Conservation (phyloP, 2,888 invertebrate genomes). For the Amphipoea oculea region DNA sequence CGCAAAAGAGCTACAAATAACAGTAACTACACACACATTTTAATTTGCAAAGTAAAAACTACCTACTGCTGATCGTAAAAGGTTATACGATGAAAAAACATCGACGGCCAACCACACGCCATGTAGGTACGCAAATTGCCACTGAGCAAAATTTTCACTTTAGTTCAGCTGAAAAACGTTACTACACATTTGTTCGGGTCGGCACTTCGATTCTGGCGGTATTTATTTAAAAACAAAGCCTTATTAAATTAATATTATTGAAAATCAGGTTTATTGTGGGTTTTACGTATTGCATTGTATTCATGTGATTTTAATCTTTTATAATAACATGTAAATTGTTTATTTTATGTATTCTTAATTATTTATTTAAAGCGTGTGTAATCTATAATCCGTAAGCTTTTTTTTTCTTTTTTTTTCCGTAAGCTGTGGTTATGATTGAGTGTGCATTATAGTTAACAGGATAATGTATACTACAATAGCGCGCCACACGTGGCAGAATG, state of each 20-base stretch:
- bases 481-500: too few species aligned
- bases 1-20: slow-evolving; percentile 22
- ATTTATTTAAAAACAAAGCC: not conserved
- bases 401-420: too few species aligned
- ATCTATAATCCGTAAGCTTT: too few species aligned
- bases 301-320: not conserved
- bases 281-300: not conserved
- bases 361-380: not conserved
- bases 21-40: slow-evolving; percentile 34
- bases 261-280: not conserved
- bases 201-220: not conserved
- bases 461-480: not conserved
- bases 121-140: slow-evolving; percentile 37
- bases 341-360: not conserved
- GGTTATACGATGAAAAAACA: slow-evolving; percentile 50
- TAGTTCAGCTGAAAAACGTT: slow-evolving; percentile 28
- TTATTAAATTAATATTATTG: not conserved
- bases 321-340: too few species aligned
- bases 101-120: slow-evolving; percentile 29
- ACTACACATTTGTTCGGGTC: not conserved
- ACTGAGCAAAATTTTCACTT: slow-evolving; percentile 41
- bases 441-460: too few species aligned
- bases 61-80: slow-evolving; percentile 51
- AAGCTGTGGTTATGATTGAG: not conserved
- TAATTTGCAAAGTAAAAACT: slow-evolving; percentile 52